Base-by-base conservation (phyloP, 2,888 invertebrate species). In the Drosophila tanythrix region DNA sequence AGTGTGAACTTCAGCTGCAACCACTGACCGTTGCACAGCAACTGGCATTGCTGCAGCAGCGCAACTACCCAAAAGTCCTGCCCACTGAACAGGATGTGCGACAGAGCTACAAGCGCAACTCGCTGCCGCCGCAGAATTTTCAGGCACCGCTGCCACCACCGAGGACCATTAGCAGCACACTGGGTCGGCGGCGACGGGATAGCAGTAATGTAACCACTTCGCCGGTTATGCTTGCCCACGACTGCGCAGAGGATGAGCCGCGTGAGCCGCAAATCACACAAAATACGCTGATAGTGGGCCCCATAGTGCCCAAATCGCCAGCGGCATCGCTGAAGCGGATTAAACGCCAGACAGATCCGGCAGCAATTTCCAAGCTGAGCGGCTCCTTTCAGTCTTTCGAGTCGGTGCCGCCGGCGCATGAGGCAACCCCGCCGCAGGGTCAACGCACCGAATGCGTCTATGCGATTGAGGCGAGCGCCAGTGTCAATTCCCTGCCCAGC, bases 41-140 rank as follows among this genome's bases (percentile, higher is more conserved):
- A 0, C 91, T 97, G 60, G 93, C 95, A 73, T 95, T 96, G 38
- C 96, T 97, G 51, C 96, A 96, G 91, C 94, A 96, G 68, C 94
- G 96, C 81, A 97, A 97, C 91, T 97, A 96, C 90, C 97, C 97
- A 0, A 97, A 97, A 94, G 97, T 97, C 2, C 91, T 97, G 38
- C 97, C 97, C n/a, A 97, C 97, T 33, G 82, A 67, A 0, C 86
- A 88, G 57, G 90, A 84, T 29, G 56, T 88, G 46, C 68, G 60
- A 29, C 55, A 38, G 13, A 74, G 59, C 46, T 69, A 73, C 51
- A 84, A 84, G 25, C 71, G 84, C 10, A 84, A 84, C 43, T 84
- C 84, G 29, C 93, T 96, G 91, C 96, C 96, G 76, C 95, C 95
- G 5, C 93, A 93, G 59, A 90, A 90, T 55, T 91, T 90, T 52